Base-by-base conservation (phyloP, 2,888 invertebrate genomes). In the Ectropis crepuscularia region DNA sequence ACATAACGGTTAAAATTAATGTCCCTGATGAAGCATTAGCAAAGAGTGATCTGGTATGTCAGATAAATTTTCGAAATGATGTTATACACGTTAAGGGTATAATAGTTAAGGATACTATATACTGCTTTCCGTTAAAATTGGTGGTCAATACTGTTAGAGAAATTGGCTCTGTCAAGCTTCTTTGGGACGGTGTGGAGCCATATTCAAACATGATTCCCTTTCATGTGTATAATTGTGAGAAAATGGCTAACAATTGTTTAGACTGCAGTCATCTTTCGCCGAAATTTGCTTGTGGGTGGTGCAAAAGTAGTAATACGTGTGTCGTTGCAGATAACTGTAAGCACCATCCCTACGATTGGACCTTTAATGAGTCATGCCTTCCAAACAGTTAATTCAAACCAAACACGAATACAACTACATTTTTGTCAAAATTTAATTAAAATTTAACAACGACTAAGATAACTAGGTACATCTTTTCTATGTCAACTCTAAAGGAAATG, bases 151-250 rank as follows among this genome's bases (percentile, higher is more conserved):
- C 16, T 28, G n/a, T 9, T 5, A 10, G 28, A 41, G 51, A 41
- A 9, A 28, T 41, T 16, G 51, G 51, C 1, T 10, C 51, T 16
- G n/a, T 51, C 10, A 72, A 73, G 42, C 51, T 84, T 11, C 53
- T 75, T 8, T 82, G 81, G 82, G 51, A 41, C 6, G 80, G 81
- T 28, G 74, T 72, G 5, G 79, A 81, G 38, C 82, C 81, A 6
- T 74, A 72, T 48, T 83, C 84, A 0, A 84, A 84, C 54, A 69
- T 74, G 57, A 49, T 83, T 5, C 65, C 82, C 5, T 48, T 84
- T 6, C 65, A 77, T 6, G 73, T 80, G 2, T 83, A 80, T 39
- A 72, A 69, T 10, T 83, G 84, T 53, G 51, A 51, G 10, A 51
- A 28, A 5, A 51, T 51, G 51, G 51, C 51, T 28, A 41, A 28